These are phyloP conservation scores for Rissa tridactyla DNA, from an alignment of 2,113 vertebrate species.

Conservation along the genomic window DNA sequence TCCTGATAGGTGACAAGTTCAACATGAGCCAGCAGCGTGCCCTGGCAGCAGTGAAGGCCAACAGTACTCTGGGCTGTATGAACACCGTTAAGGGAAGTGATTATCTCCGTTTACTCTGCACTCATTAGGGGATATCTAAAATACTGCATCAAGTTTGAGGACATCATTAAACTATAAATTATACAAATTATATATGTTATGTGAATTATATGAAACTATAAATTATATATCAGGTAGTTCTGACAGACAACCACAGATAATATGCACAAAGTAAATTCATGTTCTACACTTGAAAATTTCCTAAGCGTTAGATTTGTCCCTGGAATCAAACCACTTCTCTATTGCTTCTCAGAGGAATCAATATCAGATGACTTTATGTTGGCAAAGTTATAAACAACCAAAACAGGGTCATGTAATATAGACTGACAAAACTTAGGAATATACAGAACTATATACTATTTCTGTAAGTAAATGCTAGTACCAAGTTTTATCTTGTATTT, in stretches of 20 bases:
- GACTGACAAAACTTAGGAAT: not conserved
- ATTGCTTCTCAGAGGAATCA: not conserved
- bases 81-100: accelerated
- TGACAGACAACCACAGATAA: not conserved
- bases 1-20: not conserved
- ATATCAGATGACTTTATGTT: not conserved
- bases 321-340: not conserved
- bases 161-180: not conserved
- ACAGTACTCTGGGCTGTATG: not conserved
- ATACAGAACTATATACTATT: not conserved
- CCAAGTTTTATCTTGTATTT: not conserved
- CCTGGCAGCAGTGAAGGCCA: not conserved
- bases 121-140: not conserved
- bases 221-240: not conserved
- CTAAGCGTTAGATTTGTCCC: not conserved
- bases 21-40: not conserved
- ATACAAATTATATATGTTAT: not conserved
- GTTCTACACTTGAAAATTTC: not conserved
- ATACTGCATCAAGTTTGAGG: not conserved
- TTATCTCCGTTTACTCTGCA: not conserved
- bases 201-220: too few species aligned
- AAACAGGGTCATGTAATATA: not conserved
- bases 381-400: not conserved
- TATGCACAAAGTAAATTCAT: not conserved
- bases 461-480: not conserved